Base-by-base conservation (phyloP, 2,113 vertebrate genomes). In the Tonatia bakeri region DNA sequence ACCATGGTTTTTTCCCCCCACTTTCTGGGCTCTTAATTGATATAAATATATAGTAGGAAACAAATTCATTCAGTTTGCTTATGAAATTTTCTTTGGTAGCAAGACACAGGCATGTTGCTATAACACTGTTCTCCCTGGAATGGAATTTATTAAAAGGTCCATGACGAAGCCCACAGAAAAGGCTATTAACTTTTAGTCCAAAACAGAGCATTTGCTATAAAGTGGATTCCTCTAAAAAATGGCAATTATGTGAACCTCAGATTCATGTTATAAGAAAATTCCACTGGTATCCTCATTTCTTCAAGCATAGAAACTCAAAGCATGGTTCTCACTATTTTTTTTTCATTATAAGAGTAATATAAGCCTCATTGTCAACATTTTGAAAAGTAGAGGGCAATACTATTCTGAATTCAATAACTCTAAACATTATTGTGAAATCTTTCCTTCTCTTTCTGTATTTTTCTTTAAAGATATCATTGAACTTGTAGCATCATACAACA, bases 31-130 rank as follows among this genome's bases (percentile, higher is more conserved):
- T 95, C 70, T 65, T 92, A 81, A 80, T 85, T 40, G 43, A 54
- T 83, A 77, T 87, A 45, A 72, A 61, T 33, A 89, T 36, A 38
- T 1, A 64, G 85, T 40, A 85, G 92, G 50, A 91, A 87, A 87
- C 75, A 92, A 83, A 95, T 40, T 77, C 59, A 3, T 70, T 94
- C 59, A 52, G 24, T 91, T 67, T 72, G 24, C 76, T 95, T 91
- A 40, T 59, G 36, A 87, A 79, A 70, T 84, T 80, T 73, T 36
- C 85, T 87, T 65, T 94, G 47, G 54, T 76, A 31, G 90, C 3
- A 16, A 91, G 91, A 90, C 38, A 40, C 3, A 81, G 36, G 13
- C 69, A 8, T 88, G 38, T 75, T 47, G 26, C 31, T 43, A n/a
- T 17, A 33, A 36, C 67, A 14, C 19, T 31, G 5, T 40, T 86